Conservation (phyloP, 2,797 vertebrate genomes). For the Silurus lanzhouensis region DNA sequence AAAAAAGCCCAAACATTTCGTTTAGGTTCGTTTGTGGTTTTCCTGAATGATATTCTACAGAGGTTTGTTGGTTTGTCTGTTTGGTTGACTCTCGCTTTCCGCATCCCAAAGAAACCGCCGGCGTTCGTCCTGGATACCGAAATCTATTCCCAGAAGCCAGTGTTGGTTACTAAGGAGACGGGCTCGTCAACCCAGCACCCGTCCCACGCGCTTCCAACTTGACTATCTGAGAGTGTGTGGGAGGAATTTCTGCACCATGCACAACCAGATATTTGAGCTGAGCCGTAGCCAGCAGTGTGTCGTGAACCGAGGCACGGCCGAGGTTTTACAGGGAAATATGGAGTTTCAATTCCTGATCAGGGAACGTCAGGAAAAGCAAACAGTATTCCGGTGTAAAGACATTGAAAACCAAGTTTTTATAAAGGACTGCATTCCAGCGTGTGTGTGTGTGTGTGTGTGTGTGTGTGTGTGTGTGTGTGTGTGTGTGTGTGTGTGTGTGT, state of each 20-base stretch:
- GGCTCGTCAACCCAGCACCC: not conserved
- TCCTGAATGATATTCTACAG: not conserved
- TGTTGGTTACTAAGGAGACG: conserved; percentile 44
- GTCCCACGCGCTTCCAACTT: conserved; percentile 29
- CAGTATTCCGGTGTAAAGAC: not conserved
- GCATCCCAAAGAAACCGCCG: not conserved
- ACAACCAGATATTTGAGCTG: not conserved
- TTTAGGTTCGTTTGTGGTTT: not conserved
- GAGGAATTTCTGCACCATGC: conserved; percentile 8
- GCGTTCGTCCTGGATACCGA: not conserved
- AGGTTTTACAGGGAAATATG: not conserved
- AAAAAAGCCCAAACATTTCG: no score
- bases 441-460: not conserved
- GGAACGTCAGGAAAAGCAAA: not conserved
- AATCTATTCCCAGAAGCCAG: conserved; percentile 27
- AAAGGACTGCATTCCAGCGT: not conserved
- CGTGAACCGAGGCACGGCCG: no score
- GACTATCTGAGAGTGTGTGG: conserved; percentile 18
- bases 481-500: not conserved
- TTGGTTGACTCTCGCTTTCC: not conserved
- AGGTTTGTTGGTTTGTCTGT: not conserved
- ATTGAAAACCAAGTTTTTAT: not conserved
- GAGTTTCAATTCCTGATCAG: not conserved
- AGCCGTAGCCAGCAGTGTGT: not conserved
- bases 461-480: conserved; percentile 3